Conservation (phyloP, 2,113 vertebrate species). For the Dipodomys ordii region DNA sequence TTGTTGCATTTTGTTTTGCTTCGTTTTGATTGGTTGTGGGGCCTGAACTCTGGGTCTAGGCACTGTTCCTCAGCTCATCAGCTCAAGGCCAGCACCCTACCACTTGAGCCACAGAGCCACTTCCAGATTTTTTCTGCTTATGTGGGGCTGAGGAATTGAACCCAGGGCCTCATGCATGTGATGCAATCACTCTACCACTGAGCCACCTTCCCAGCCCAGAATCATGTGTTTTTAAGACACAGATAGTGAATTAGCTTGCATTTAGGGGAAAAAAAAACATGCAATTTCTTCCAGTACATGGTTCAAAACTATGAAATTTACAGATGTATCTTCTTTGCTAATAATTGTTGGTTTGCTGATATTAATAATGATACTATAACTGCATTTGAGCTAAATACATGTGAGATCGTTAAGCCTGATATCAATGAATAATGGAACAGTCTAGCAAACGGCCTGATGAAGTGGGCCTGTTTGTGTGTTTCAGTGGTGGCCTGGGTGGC, state of each 20-base stretch:
- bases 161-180: too few species aligned
- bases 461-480: background rate
- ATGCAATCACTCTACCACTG: too few species aligned
- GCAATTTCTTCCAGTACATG: background rate
- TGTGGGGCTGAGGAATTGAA: too few species aligned
- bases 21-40: too few species aligned
- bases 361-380: slow-evolving; percentile 22
- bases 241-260: background rate
- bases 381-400: slow-evolving; percentile 53
- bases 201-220: too few species aligned
- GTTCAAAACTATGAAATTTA: slow-evolving; percentile 28
- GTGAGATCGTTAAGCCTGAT: background rate
- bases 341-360: slow-evolving; percentile 19
- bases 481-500: background rate
- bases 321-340: slow-evolving; percentile 38
- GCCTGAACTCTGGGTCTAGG: too few species aligned
- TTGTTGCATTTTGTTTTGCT: too few species aligned
- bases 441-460: fast-evolving
- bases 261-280: slow-evolving; percentile 17
- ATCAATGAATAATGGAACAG: slow-evolving; percentile 38
- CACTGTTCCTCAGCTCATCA: too few species aligned
- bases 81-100: too few species aligned
- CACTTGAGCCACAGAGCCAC: too few species aligned
- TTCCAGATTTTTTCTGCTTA: too few species aligned
- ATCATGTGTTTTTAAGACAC: background rate